Base-by-base conservation (phyloP, 2,888 invertebrate genomes). In the Mimas tiliae region DNA sequence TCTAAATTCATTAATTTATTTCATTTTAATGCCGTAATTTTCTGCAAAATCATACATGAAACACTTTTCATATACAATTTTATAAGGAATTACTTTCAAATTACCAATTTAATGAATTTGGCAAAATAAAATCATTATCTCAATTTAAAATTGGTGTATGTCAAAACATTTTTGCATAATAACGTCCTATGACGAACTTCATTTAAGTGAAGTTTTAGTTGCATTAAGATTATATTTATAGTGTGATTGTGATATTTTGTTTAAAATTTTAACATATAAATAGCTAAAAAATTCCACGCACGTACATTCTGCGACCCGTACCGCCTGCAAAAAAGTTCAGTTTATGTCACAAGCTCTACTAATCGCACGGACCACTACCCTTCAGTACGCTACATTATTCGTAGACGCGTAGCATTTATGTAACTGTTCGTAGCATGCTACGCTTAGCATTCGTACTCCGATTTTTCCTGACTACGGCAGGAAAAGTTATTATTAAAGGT, bases 331-430 rank as follows among this genome's bases (percentile, higher is more conserved):
- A 58, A 58, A 42, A 19, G 12, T 38, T 9, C 27, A 38, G 55
- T 58, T 58, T 58, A 58, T 58, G 58, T 58, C 55, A 42, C 58
- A 58, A 58, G 34, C 38, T 16, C 38, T 58, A 21, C 58, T 58
- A 58, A 58, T 58, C 58, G 58, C 14, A 19, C 16, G 58, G 19
- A 19, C 19, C 42, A 19, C 19, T 38, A 12, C 58, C 50, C 19
- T 50, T 50, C 19, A 50, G 11, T 50, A 21, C 42, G 21, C 52
- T 42, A 42, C 42, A 58, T 42, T 58, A 42, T 58, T 27, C 64
- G 53, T 64, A 64, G 64, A 14, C 6, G 27, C 53, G 64, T 64
- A 53, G 53, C 64, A 7, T 12, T 45, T 53, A 34, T 53, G 64
- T 64, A 64, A 53, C 64, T n/a, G 50, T 50, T n/a, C 3, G 42